Conservation (phyloP, 2,797 vertebrate genomes). For the Neomorphus geoffroyi region DNA sequence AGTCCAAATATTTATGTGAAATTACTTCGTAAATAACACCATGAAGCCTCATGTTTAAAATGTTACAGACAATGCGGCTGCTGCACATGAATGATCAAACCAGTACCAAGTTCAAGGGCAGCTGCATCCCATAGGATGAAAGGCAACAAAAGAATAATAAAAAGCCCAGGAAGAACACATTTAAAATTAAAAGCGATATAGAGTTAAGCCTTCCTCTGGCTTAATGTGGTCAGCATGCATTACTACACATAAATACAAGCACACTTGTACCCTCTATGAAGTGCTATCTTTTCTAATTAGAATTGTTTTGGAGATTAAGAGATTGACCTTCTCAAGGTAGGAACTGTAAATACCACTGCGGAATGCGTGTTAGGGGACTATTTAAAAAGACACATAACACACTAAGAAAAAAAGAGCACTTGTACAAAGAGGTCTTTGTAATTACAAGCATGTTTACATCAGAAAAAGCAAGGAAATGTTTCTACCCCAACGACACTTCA, state of each 20-base stretch:
- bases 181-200: conserved; percentile 76
- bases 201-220: conserved; percentile 8
- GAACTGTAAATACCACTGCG: background rate
- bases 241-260: background rate
- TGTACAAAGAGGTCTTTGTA: background rate
- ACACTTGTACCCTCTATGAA: background rate
- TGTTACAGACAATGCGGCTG: conserved; percentile 77
- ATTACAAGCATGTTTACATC: background rate
- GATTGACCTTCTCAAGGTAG: background rate
- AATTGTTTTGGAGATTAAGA: conserved; percentile 40
- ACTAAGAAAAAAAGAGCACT: background rate
- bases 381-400: background rate
- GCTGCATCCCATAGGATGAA: conserved; percentile 79
- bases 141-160: conserved; percentile 81
- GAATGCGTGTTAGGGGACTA: background rate
- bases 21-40: conserved; percentile 75
- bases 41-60: conserved; percentile 74
- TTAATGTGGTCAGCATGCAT: conserved; percentile 37
- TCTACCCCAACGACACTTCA: background rate
- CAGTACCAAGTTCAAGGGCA: conserved; percentile 79
- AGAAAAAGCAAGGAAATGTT: background rate
- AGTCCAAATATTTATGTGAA: conserved; percentile 77
- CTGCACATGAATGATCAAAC: conserved; percentile 83
- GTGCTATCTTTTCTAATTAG: conserved; percentile 23
- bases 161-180: conserved; percentile 70